Percentiles rank a stretch among this genome's conserved stretches.
phyloP scores from a whole-genome alignment of 2,113 vertebrate species.

The Ceratotherium simum region DNA sequence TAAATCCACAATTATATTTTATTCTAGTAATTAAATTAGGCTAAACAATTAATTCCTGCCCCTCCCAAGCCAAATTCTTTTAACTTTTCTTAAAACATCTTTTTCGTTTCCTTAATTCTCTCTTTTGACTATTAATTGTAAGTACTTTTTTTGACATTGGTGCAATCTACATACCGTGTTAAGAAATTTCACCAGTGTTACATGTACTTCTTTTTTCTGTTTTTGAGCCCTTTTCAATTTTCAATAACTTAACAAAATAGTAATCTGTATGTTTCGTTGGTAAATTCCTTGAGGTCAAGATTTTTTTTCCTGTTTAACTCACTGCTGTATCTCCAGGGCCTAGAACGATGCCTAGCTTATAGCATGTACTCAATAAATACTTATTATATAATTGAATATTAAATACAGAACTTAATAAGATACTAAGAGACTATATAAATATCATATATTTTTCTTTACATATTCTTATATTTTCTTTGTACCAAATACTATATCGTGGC shows the following conservation, averaged over 20 bases:
- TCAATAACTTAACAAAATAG: slow-evolving; percentile 25
- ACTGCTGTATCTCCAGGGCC: background rate
- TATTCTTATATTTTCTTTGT: slow-evolving; percentile 6
- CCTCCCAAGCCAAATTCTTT: slow-evolving; percentile 14
- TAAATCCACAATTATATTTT: background rate
- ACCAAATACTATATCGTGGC: background rate
- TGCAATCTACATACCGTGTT: background rate
- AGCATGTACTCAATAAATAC: background rate
- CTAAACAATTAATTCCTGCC: background rate
- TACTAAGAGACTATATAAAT: slow-evolving; percentile 32
- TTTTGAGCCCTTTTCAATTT: slow-evolving; percentile 18
- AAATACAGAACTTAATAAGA: slow-evolving; percentile 11
- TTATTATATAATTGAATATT: slow-evolving; percentile 51
- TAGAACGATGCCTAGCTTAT: background rate
- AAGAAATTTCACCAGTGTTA: background rate
- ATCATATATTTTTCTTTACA: background rate
- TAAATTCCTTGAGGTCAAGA: slow-evolving; percentile 3
- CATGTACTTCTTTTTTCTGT: background rate
- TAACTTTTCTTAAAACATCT: background rate
- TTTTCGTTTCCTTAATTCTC: background rate
- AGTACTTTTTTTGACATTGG: background rate
- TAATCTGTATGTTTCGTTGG: background rate
- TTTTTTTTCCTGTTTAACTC: slow-evolving; percentile 13
- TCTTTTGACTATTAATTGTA: slow-evolving; percentile 7
- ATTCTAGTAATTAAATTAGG: background rate